These are phyloP conservation scores for Hippocampus barbouri DNA, from an alignment of 2,113 vertebrate genomes.

Conservation along the genomic window DNA sequence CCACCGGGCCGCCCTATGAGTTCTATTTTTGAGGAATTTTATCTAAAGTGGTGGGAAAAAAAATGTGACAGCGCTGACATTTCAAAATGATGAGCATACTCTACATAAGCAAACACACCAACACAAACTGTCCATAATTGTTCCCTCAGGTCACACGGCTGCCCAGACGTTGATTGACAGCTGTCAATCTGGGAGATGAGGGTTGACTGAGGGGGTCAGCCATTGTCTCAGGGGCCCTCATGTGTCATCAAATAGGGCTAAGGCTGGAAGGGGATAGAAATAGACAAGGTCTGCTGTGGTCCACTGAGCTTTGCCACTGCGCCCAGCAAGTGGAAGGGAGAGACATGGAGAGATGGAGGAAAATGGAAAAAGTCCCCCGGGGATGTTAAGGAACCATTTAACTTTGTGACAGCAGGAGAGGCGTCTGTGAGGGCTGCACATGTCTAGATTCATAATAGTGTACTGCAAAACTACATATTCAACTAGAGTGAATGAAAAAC, in stretches of 20 bases:
- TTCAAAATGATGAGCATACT: slow-evolving; percentile 17
- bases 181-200: slow-evolving; percentile 51
- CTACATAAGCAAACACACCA: slow-evolving; percentile 4
- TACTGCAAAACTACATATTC: neutral
- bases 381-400: slow-evolving; percentile 19
- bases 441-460: slow-evolving; percentile 7
- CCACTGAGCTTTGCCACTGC: slow-evolving; percentile 37
- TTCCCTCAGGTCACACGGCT: slow-evolving; percentile 27
- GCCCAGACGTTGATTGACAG: slow-evolving; percentile 51
- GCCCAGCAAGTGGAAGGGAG: slow-evolving; percentile 39
- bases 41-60: neutral
- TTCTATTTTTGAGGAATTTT: neutral
- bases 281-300: slow-evolving; percentile 49
- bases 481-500: neutral
- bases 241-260: slow-evolving; percentile 27
- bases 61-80: slow-evolving; percentile 24
- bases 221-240: slow-evolving; percentile 32
- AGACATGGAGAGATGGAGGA: slow-evolving; percentile 16
- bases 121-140: slow-evolving; percentile 37
- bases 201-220: slow-evolving; percentile 58
- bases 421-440: neutral
- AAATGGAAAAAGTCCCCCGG: slow-evolving; percentile 12
- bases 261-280: slow-evolving; percentile 38
- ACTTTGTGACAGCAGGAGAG: slow-evolving; percentile 17
- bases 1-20: neutral